A percentile compares a stretch with the other conserved stretches of the same genome.
phyloP scores from a whole-genome alignment of 37 sponge, comb jelly and placozoan species.

The Diacarnus erythraeanus region DNA sequence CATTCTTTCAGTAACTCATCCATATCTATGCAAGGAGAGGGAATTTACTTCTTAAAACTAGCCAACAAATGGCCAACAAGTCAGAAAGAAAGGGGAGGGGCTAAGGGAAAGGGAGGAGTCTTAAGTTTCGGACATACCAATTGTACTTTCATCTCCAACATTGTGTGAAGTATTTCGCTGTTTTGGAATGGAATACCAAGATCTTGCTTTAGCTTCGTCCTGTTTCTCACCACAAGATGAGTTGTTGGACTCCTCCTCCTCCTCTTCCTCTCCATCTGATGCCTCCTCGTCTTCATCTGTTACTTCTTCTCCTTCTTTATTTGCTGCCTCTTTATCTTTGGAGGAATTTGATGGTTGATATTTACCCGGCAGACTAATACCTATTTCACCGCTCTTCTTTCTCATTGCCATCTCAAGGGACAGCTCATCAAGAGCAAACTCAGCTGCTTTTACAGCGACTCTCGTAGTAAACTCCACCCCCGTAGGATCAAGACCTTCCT shows the following conservation, averaged over 20 bases:
- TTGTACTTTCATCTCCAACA: not conserved
- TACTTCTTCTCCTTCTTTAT: not conserved
- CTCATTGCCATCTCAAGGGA: not conserved
- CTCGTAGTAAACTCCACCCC: too few species aligned
- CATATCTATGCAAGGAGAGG: slow-evolving; percentile 36
- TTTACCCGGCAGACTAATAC: not conserved
- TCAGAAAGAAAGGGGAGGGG: not conserved
- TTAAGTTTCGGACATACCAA: not conserved
- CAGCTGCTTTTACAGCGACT: too few species aligned
- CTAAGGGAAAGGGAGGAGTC: too few species aligned
- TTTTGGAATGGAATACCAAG: not conserved
- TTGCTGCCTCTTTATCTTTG: not conserved
- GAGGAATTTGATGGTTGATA: not conserved
- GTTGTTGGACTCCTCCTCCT: not conserved
- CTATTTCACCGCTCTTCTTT: not conserved
- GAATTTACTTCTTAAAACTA: not conserved
- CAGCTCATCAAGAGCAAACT: too few species aligned
- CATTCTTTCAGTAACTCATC: slow-evolving; percentile 40
- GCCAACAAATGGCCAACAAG: not conserved
- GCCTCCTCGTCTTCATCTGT: not conserved
- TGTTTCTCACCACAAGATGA: not conserved
- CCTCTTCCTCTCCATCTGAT: not conserved
- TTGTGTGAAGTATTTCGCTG: not conserved
- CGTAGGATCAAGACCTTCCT: too few species aligned
- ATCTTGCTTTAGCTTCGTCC: not conserved